These are phyloP conservation scores for Chiloscyllium punctatum DNA, from an alignment of 2,797 vertebrate genomes.

Conservation along the genomic window DNA sequence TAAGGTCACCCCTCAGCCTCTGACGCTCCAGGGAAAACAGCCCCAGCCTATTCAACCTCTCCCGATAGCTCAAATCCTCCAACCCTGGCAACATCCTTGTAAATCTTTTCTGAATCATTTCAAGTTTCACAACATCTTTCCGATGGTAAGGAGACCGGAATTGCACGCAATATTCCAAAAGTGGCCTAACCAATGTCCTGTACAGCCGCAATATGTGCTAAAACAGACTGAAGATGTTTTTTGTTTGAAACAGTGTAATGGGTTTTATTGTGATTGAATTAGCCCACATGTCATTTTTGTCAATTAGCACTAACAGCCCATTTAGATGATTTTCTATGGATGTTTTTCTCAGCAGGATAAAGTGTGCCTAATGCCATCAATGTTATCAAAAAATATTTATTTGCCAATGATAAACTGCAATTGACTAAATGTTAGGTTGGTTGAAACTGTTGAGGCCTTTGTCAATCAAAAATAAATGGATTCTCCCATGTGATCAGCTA, in stretches of 20 bases:
- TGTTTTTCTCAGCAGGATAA: background rate
- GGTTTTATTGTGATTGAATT: background rate
- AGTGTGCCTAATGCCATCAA: background rate
- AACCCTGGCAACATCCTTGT: too few relatives aligned
- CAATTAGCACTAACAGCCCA: background rate
- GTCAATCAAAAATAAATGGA: background rate
- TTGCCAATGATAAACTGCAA: background rate
- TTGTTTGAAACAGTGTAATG: background rate
- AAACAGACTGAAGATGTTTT: background rate
- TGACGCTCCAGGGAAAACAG: too few relatives aligned
- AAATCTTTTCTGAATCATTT: too few relatives aligned
- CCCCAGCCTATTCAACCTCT: too few relatives aligned
- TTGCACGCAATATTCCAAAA: too few relatives aligned
- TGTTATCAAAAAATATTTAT: background rate
- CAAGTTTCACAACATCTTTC: too few relatives aligned
- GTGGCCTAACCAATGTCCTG: too few relatives aligned
- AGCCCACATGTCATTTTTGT: background rate
- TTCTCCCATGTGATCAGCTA: background rate
- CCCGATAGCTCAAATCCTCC: too few relatives aligned
- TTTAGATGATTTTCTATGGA: background rate
- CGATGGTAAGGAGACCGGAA: too few relatives aligned
- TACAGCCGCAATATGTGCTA: too few relatives aligned
- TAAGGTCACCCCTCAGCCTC: too few relatives aligned
- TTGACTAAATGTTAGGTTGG: background rate
- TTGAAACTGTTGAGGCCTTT: background rate